phyloP scores from a whole-genome alignment of 2,888 invertebrate species.

The Myopa tessellatipennis region DNA sequence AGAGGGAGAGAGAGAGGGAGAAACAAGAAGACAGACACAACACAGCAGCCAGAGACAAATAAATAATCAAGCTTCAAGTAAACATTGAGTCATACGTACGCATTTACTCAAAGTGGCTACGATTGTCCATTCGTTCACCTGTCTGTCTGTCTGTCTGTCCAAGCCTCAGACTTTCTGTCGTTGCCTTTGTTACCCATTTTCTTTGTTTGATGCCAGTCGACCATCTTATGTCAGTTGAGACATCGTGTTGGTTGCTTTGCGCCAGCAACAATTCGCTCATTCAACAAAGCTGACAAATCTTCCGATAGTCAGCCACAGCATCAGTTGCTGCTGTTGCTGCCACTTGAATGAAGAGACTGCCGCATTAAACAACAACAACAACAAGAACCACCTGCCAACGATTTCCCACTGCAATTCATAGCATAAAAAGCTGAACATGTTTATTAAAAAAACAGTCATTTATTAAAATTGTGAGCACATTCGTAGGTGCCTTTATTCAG shows the following conservation, averaged over 20 bases:
- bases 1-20: not conserved
- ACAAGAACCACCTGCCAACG: constrained; percentile 15
- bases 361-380: not conserved
- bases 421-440: not conserved
- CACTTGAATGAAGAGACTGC: not conserved
- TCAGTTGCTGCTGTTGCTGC: not conserved
- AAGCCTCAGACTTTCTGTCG: not conserved
- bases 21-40: not conserved
- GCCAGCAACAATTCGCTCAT: not conserved
- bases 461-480: not conserved
- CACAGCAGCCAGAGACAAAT: not conserved
- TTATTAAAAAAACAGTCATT: not conserved
- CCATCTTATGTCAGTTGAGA: not conserved
- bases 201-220: not conserved
- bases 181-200: not conserved
- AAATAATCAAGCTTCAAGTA: not conserved
- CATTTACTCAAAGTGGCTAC: not conserved
- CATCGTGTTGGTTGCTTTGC: not conserved
- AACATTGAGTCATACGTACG: not conserved
- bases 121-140: not conserved
- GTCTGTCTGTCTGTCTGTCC: not conserved
- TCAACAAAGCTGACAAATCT: constrained; percentile 11
- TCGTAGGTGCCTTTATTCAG: too few species aligned
- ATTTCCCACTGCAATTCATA: not conserved
- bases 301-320: not conserved